phyloP scores from a whole-genome alignment of 2,797 vertebrate species.

The Hydrolagus colliei region DNA sequence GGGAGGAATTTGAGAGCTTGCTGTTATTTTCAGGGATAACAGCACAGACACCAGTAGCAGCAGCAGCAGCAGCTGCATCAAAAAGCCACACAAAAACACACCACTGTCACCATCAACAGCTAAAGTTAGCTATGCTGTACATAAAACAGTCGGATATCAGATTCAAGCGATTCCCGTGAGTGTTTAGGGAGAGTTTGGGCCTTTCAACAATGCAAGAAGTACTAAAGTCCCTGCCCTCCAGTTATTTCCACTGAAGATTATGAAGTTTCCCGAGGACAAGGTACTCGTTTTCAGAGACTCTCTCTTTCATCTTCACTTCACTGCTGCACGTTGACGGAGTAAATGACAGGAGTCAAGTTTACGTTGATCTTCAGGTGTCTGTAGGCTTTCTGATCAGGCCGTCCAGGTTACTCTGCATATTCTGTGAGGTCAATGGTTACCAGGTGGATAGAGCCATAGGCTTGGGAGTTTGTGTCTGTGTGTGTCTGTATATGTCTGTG shows the following conservation, averaged over 20 bases:
- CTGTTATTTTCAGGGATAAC: not conserved
- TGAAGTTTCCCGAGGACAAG: not conserved
- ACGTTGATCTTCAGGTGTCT: slow-evolving; percentile 52
- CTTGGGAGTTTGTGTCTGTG: not conserved
- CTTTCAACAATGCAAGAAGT: slow-evolving; percentile 15
- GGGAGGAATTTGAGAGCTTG: not conserved
- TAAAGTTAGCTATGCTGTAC: not conserved
- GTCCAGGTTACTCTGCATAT: slow-evolving; percentile 33
- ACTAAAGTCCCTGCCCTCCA: not conserved
- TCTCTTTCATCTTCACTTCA: slow-evolving; percentile 32
- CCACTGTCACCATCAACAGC: not conserved
- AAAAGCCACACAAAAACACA: not conserved
- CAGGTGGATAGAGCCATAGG: slow-evolving; percentile 35
- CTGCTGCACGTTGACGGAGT: slow-evolving; percentile 43
- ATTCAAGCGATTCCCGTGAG: not conserved
- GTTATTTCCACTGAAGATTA: not conserved
- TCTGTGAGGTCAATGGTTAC: slow-evolving; percentile 41
- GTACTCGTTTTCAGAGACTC: slow-evolving; percentile 21
- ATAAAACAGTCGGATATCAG: not conserved
- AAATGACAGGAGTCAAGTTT: slow-evolving; percentile 53
- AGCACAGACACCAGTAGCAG: not conserved
- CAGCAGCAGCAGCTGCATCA: not conserved
- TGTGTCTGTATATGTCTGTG: too few species aligned
- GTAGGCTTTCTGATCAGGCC: slow-evolving; percentile 44
- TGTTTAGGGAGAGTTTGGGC: not conserved